Base-by-base conservation (phyloP, 2,888 invertebrate genomes). In the Dynastes tityus region DNA sequence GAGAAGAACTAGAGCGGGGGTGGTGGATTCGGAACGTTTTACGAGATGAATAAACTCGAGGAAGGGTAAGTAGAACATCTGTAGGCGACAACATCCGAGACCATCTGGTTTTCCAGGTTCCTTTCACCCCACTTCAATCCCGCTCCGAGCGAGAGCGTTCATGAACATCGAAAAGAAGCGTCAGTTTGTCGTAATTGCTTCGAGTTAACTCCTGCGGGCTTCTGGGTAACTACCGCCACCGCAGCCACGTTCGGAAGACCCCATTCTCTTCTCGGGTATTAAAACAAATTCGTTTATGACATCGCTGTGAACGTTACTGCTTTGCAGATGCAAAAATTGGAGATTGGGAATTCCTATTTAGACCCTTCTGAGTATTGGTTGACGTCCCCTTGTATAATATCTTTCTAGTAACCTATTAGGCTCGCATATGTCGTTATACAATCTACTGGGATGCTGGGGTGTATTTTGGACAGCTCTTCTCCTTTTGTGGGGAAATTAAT, bases 121-220 rank as follows among this genome's bases (percentile, higher is more conserved):
- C 63, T 32, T 27, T 29, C 29, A 11, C 63, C 27, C 11, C 27
- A 11, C 61, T 6, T 27, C 61, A 9, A 1, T 22, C 27, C 22
- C 29, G 27, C 11, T 22, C 9, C 6, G 13, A 2, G n/a, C 53
- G 5, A 51, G 51, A 2, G 55, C 55, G 22, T n/a, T 16, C 22
- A 55, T 22, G 32, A 8, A 37, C 16, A 32, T 32, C 32, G 37
- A 37, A 55, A 53, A 70, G 70, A 53, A 29, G 51, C 73, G 73
- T 73, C 73, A 73, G 73, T 73, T 73, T 61, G 73, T 55, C 37
- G 58, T 73, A 73, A 73, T 73, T 73, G 58, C 73, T 45, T 58
- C 73, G 58, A 40, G 37, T 73, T 73, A 73, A 73, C 73, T 73
- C 58, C 73, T 73, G 58, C 55, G 58, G 73, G 58, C 22, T 58